These are phyloP conservation scores for Luscinia megarhynchos DNA, from an alignment of 2,797 vertebrate genomes.

Conservation along the genomic window DNA sequence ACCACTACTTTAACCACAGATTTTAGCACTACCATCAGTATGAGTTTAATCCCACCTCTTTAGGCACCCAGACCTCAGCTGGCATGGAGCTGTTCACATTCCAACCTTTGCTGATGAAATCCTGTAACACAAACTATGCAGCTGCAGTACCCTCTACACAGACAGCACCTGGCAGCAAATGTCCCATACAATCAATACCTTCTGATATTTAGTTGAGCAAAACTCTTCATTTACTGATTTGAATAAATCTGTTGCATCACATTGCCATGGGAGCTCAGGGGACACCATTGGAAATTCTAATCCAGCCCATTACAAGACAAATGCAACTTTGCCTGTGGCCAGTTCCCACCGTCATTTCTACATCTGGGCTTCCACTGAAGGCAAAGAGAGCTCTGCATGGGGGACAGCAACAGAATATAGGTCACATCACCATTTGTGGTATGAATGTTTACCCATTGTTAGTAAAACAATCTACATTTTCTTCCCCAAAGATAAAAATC, in stretches of 20 bases:
- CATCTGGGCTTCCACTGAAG: neutral
- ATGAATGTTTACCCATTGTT: slow-evolving; percentile 12
- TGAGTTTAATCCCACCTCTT: neutral
- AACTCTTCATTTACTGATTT: neutral
- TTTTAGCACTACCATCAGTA: neutral
- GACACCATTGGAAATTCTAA: neutral
- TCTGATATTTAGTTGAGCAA: neutral
- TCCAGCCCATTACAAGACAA: neutral
- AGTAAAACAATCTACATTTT: slow-evolving; percentile 37
- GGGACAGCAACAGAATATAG: slow-evolving; percentile 1
- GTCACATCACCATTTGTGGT: slow-evolving; percentile 10
- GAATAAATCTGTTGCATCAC: neutral
- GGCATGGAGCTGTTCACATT: rapidly evolving
- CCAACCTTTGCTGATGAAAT: neutral
- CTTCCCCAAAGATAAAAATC: slow-evolving; percentile 49
- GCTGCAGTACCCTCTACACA: neutral
- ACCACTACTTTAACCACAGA: neutral
- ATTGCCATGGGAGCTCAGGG: neutral
- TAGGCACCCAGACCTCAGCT: neutral
- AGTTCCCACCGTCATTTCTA: slow-evolving; percentile 9
- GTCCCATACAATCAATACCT: neutral
- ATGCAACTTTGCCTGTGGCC: neutral
- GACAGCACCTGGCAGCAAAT: neutral
- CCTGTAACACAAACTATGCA: neutral
- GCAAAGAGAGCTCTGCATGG: neutral